A percentile compares a stretch with the other conserved stretches of the same genome.
Evolutionary conservation across 2,797 vertebrate genomes (phyloP).

Genomic region (Crax fasciolata): DNA sequence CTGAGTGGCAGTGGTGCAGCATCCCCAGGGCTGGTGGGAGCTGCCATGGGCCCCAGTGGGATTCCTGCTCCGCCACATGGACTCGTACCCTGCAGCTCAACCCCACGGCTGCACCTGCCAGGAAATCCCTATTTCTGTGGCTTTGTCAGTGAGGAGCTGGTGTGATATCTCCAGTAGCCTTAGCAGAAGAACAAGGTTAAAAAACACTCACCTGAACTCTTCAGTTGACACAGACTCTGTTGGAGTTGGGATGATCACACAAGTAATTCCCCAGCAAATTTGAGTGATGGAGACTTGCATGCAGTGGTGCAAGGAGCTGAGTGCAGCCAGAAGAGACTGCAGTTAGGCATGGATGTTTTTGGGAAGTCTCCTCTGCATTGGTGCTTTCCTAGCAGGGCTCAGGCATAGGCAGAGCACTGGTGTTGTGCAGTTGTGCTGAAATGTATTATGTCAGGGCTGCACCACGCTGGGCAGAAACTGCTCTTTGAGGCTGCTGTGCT

Average conservation of each 20-base stretch:
- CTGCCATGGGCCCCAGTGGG: neutral
- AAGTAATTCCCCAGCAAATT: neutral
- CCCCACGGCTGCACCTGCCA: neutral
- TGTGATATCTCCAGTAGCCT: neutral
- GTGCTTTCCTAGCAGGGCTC: neutral
- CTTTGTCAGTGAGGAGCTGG: accelerated
- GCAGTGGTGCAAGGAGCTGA: neutral
- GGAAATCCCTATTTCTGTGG: neutral
- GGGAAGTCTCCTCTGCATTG: neutral
- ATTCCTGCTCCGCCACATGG: neutral
- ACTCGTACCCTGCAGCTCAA: accelerated
- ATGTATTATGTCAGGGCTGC: accelerated
- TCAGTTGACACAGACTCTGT: neutral
- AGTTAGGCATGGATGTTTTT: neutral
- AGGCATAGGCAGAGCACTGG: neutral
- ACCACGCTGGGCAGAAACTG: neutral
- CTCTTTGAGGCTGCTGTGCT: neutral
- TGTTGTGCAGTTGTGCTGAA: neutral
- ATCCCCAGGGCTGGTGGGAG: neutral
- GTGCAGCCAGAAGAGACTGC: neutral
- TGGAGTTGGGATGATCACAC: neutral
- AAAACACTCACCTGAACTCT: neutral
- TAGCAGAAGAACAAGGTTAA: neutral
- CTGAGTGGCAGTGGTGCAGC: neutral
- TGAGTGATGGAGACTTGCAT: neutral